phyloP scores from a whole-genome alignment of 2,797 vertebrate genomes.

The Moxostoma hubbsi region DNA sequence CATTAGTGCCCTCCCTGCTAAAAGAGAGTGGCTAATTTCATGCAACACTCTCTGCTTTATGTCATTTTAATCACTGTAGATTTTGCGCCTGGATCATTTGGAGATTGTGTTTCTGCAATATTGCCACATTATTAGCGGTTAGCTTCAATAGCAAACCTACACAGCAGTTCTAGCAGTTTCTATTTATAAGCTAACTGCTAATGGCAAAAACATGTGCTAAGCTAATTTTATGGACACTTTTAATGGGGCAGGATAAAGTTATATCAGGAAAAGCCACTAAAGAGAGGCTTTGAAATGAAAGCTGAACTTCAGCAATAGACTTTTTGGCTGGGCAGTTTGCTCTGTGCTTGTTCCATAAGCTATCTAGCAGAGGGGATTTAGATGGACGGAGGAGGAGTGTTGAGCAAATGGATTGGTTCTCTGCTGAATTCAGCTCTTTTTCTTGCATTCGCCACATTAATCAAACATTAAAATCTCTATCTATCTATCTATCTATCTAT shows the following conservation, averaged over 20 bases:
- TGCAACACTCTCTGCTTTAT: conserved; percentile 35
- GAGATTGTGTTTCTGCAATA: conserved; percentile 27
- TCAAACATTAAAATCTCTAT: no score
- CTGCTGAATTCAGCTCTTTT: conserved; percentile 75
- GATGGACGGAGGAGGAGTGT: conserved; percentile 71
- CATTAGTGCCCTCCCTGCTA: conserved; percentile 23
- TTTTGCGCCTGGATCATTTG: conserved; percentile 36
- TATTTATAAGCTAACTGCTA: conserved; percentile 52
- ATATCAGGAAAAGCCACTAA: conserved; percentile 48
- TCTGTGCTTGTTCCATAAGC: conserved; percentile 48
- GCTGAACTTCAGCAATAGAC: conserved; percentile 62
- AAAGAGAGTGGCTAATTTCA: conserved; percentile 42
- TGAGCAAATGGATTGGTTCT: conserved; percentile 58
- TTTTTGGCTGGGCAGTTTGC: conserved; percentile 40
- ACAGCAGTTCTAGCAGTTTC: conserved; percentile 32
- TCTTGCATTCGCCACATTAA: conserved; percentile 23
- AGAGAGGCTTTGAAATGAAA: conserved; percentile 54
- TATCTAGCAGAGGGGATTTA: conserved; percentile 41
- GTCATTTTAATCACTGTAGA: conserved; percentile 46
- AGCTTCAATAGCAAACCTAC: conserved; percentile 32
- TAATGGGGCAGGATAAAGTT: conserved; percentile 45
- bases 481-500: no score
- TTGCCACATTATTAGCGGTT: conserved; percentile 49
- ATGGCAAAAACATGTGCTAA: conserved; percentile 54
- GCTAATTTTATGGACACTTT: conserved; percentile 51